Evolutionary conservation across 2,797 vertebrate genomes (phyloP), one percentile per base, ranked within the genome.

Genomic region (Philypnodon macrostomus): DNA sequence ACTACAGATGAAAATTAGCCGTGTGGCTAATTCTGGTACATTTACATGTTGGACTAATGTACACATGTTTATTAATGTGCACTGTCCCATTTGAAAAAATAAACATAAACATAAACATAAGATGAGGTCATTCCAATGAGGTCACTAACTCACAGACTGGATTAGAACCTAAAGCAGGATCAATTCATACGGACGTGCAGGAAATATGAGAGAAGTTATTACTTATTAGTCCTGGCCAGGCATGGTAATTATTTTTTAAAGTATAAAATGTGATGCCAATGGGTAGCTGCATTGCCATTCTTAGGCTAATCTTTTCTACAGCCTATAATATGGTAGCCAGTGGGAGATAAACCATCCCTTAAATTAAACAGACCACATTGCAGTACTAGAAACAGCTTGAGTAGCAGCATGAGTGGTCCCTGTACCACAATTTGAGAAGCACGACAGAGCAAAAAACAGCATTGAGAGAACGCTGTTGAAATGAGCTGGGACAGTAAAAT

Each of bases 121-220:
- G 74, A 75, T 84, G 83, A 83, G 60, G 73, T 84, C 81, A 83
- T 59, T 65, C 71, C 72, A 61, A 16, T 79, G 74, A 23, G 17
- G 37, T 38, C 36, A 38, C 58, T 59, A 58, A 42, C 53, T 62
- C 41, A 50, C 67, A 65, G 42, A 67, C 41, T 75, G 58, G n/a
- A n/a, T n/a, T n/a, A n/a, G n/a, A n/a, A n/a, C n/a, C n/a, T 39
- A 57, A 17, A 47, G 48, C 21, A 30, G 33, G 14, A 37, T 17
- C 36, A 46, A 14, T 14, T 9, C 38, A 41, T 13, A 11, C 6
- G 34, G 14, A 8, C 38, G 5, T 5, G 5, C 32, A 13, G n/a
- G 26, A 14, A 13, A 0, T 5, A 24, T 5, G 42, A 38, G 16
- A 36, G 41, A 34, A 53, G 39, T 42, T 52, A 18, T 50, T 1